Evolutionary conservation across 1,140 invertebrate species (phyloP).

Genomic region (Drosophila trapezifrons): DNA sequence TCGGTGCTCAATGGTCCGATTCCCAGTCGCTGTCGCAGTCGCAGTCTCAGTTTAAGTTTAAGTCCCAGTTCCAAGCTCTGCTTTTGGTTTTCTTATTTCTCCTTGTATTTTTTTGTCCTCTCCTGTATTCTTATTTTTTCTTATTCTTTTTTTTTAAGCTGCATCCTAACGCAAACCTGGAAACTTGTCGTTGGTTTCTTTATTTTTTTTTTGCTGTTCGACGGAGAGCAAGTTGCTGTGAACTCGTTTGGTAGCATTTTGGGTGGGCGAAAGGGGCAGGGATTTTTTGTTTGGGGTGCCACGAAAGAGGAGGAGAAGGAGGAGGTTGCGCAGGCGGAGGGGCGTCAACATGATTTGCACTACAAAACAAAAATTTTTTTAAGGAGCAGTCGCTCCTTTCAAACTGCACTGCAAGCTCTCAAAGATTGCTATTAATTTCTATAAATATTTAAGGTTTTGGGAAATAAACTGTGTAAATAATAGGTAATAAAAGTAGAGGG

Average conservation of each 20-base stretch:
- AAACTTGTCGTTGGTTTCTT: slow-evolving; percentile 61
- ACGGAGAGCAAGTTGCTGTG: slow-evolving; percentile 64
- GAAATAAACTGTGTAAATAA: background rate
- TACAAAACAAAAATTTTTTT: slow-evolving; percentile 71
- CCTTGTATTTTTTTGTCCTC: background rate
- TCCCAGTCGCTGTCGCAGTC: slow-evolving; percentile 11
- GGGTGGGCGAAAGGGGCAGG: slow-evolving; percentile 24
- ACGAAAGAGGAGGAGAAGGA: background rate
- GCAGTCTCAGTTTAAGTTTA: slow-evolving; percentile 17
- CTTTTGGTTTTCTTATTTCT: slow-evolving; percentile 22
- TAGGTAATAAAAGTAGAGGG: too few species aligned
- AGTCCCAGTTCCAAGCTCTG: slow-evolving; percentile 42
- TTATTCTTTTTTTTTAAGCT: slow-evolving; percentile 14
- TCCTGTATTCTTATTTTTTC: slow-evolving; percentile 5
- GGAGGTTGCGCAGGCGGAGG: slow-evolving; percentile 40
- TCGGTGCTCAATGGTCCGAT: slow-evolving; percentile 40
- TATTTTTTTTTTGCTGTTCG: slow-evolving; percentile 15
- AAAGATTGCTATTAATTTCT: background rate
- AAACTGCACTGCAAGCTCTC: slow-evolving; percentile 14
- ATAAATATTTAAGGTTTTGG: background rate
- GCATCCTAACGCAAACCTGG: slow-evolving; percentile 56
- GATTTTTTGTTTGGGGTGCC: slow-evolving; percentile 12
- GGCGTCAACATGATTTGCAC: slow-evolving; percentile 78
- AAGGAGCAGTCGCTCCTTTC: slow-evolving; percentile 65
- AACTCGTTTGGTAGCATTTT: slow-evolving; percentile 80